Evolutionary conservation across 1,140 invertebrate genomes (phyloP), one percentile per base, ranked within the genome.

Genomic region (Fopius arisanus): DNA sequence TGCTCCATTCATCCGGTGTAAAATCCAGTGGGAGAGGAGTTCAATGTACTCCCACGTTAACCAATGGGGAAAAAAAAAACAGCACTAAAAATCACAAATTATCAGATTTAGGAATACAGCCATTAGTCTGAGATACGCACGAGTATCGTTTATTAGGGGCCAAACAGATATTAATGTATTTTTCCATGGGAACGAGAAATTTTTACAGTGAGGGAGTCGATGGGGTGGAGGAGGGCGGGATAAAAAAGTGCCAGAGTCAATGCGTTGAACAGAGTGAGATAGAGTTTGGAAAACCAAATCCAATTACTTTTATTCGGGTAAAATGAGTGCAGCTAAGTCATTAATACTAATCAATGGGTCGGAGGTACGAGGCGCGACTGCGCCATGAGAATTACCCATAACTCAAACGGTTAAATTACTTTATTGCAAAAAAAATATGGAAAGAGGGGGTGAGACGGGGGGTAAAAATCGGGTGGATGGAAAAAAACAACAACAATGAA

Each of bases 101-200:
- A 85, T 80, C 83, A 26, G 83, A 86, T 84, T 81, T 81, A 82
- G 79, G 83, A 84, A 87, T 84, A 85, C 80, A 81, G 82, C 87
- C 84, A 88, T 88, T 88, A 88, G 85, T 81, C 81, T 80, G 84
- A 85, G 84, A 82, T 82, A 78, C 76, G 72, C 77, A 77, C 75
- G 77, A 40, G 72, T 88, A 87, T 88, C 86, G 86, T 88, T 88
- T 84, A 87, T 88, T 88, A 88, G 83, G 82, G 81, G 78, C 86
- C 21, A 88, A 88, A 88, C 84, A 85, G 86, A 88, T 88, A 88
- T 88, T 88, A 88, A 88, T 88, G 87, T 87, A 88, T 88, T 88
- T 88, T 88, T 87, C 87, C 86, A 85, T 81, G 80, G 80, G 80
- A 65, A 29, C 37, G 19, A 14, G 29, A 16, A 63, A 29, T 70